A percentile compares a stretch with the other conserved stretches of the same genome.
These are phyloP conservation scores for Mirza zaza DNA, from an alignment of 2,113 vertebrate genomes.

Conservation along the genomic window DNA sequence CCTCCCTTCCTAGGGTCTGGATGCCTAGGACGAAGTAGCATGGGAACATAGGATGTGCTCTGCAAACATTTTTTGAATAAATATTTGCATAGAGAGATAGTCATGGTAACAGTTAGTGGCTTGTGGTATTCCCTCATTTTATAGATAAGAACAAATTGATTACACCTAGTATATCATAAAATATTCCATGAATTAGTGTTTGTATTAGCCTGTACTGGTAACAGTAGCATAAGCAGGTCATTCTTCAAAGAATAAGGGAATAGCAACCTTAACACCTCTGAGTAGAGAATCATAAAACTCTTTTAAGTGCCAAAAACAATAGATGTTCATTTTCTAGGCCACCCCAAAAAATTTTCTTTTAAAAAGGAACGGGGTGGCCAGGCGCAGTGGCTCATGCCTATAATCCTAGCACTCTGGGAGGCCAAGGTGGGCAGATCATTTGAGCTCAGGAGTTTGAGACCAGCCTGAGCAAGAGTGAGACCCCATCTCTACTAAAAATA, in stretches of 20 bases:
- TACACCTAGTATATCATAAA: not conserved
- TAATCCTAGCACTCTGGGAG: no score
- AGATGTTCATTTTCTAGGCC: slow-evolving; percentile 46
- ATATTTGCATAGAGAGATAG: not conserved
- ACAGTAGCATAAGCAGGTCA: slow-evolving; percentile 48
- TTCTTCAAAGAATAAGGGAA: slow-evolving; percentile 71
- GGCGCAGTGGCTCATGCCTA: no score
- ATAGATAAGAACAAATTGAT: not conserved
- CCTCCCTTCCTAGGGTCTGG: not conserved
- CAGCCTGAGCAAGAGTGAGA: no score
- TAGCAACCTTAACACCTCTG: slow-evolving; percentile 60
- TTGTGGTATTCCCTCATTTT: not conserved
- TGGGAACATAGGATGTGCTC: not conserved
- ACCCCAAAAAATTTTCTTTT: not conserved
- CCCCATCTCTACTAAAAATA: no score
- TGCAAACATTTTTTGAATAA: not conserved
- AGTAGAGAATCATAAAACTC: slow-evolving; percentile 22
- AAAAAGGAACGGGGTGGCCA: slow-evolving; percentile 23
- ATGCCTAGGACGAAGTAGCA: not conserved
- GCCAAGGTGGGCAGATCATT: no score
- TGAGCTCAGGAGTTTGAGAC: no score
- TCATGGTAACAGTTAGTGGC: not conserved
- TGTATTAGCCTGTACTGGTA: not conserved
- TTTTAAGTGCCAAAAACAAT: slow-evolving; percentile 52
- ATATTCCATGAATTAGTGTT: not conserved